Evolutionary conservation across 2,113 vertebrate genomes (phyloP), one percentile per base, ranked within the genome.

Genomic region (Gallinago media): DNA sequence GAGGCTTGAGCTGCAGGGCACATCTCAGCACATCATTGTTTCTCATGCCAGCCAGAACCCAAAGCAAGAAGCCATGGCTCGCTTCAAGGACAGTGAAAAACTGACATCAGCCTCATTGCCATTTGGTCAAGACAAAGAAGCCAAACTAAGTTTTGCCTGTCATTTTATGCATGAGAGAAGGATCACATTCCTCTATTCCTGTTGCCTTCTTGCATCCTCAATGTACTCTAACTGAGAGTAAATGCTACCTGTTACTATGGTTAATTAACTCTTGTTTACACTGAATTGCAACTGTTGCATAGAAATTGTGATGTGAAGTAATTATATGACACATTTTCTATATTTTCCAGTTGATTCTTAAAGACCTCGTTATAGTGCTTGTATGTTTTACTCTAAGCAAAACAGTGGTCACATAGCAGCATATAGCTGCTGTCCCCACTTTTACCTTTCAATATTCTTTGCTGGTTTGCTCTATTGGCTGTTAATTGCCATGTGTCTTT

Each of bases 391-490:
- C 7, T 77, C 16, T 3, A 44, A 6, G 27, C 67, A 81, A 74
- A 89, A 67, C 11, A 47, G 11, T 44, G 22, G 12, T 72, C 40
- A 47, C 44, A 65, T 3, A 92, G 52, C 34, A 79, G 22, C 7
- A 46, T 5, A 46, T 46, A 46, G 12, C 62, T 74, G 62, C 70
- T 68, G 26, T 79, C 40, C 38, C 11, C 44, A 11, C 29, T 80
- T 94, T 58, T 54, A 92, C 27, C 70, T 94, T 88, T 81, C 67
- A 94, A 31, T 73, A 68, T 73, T 81, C 44, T 81, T 78, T 74
- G 42, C 49, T 85, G 52, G 47, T 76, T 94, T 88, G 72, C 54
- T 91, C 46, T 70, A 63, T 88, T 50, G 74, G 50, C 61, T 82
- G 22, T 18, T 84, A 88, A 47, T 63, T 93, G 62, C 14, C 49